phyloP scores from a whole-genome alignment of 1,140 invertebrate species.

The Globodera ellingtonae region DNA sequence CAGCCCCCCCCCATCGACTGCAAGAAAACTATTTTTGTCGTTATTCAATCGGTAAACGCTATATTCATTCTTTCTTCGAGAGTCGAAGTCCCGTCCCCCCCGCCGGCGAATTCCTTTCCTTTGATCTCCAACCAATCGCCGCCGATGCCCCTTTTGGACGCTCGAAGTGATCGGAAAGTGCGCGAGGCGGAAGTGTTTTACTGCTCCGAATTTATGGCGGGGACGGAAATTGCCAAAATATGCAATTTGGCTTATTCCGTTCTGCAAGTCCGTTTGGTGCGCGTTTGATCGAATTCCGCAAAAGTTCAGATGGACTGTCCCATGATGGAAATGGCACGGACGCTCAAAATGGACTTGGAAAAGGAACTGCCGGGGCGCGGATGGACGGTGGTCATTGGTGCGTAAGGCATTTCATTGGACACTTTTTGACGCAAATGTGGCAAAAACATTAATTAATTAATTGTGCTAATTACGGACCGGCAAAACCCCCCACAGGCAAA shows the following conservation, averaged over 20 bases:
- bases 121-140: neutral
- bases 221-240: neutral
- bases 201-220: slow-evolving; percentile 12
- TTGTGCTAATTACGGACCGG: neutral
- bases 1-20: too few relatives aligned
- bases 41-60: too few relatives aligned
- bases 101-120: neutral
- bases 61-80: too few relatives aligned
- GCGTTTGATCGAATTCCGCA: neutral
- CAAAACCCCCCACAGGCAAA: slow-evolving; percentile 1
- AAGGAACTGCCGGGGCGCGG: neutral
- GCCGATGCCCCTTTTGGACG: slow-evolving; percentile 16
- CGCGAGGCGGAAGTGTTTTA: slow-evolving; percentile 27
- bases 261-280: neutral
- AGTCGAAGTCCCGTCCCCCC: too few relatives aligned
- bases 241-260: slow-evolving; percentile 4
- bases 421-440: neutral
- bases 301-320: slow-evolving; percentile 13
- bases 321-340: slow-evolving; percentile 13
- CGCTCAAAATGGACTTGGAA: slow-evolving; percentile 20
- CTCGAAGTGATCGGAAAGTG: slow-evolving; percentile 23
- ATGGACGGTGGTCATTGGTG: slow-evolving; percentile 24
- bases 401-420: neutral
- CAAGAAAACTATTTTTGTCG: too few relatives aligned
- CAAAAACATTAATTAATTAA: neutral